These are phyloP conservation scores for Carapus acus DNA, from an alignment of 2,797 vertebrate genomes.

Conservation along the genomic window DNA sequence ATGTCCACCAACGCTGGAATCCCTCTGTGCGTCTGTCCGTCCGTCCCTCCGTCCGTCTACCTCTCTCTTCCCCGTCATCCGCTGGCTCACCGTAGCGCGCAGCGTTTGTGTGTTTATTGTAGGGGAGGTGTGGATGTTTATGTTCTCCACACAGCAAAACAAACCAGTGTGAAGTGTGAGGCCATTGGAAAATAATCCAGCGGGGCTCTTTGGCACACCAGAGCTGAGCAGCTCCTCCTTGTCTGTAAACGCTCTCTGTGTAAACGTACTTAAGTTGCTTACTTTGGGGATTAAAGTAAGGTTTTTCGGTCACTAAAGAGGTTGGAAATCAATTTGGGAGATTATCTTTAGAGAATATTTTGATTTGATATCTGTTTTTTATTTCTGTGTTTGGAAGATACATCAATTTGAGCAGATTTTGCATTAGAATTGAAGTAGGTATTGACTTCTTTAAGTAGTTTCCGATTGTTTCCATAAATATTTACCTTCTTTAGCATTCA, in stretches of 20 bases:
- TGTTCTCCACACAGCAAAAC: constrained; percentile 51
- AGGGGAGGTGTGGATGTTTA: constrained; percentile 61
- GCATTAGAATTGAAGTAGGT: too few species aligned
- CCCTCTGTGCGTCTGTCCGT: too few species aligned
- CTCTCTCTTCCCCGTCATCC: too few species aligned
- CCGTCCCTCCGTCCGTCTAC: neutral
- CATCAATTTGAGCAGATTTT: too few species aligned
- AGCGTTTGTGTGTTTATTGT: constrained; percentile 59
- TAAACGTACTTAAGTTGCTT: constrained; percentile 2
- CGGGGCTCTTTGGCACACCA: constrained; percentile 32
- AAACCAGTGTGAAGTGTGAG: constrained; percentile 60
- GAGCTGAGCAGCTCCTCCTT: constrained; percentile 19
- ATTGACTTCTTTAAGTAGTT: too few species aligned
- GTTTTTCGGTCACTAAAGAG: constrained; percentile 11
- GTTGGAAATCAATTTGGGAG: neutral
- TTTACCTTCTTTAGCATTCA: too few species aligned
- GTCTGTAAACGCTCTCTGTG: constrained; percentile 38
- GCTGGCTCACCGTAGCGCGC: constrained; percentile 1
- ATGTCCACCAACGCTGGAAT: neutral
- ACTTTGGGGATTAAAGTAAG: constrained; percentile 8
- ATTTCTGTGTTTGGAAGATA: too few species aligned
- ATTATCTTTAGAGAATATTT: too few species aligned
- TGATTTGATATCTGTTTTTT: neutral
- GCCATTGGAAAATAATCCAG: constrained; percentile 59
- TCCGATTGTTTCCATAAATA: too few species aligned